Evolutionary conservation across 1,140 invertebrate species (phyloP).

Genomic region (Drosophila truncata): DNA sequence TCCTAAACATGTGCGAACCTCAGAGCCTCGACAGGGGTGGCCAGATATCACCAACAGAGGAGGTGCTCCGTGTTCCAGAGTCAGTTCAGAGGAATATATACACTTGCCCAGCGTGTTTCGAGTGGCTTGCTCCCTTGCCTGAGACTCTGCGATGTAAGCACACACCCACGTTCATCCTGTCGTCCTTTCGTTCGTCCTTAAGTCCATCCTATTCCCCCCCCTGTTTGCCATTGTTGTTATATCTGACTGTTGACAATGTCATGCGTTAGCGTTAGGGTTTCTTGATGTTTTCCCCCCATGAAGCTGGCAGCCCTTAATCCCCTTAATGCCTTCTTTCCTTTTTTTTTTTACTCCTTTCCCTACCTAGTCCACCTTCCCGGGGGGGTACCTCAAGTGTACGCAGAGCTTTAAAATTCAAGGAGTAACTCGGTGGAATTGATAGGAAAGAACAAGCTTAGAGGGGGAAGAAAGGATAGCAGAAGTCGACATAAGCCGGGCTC

Average conservation of each 20-base stretch:
- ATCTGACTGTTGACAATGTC: constrained; percentile 54
- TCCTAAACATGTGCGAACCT: neutral
- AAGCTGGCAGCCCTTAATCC: constrained; percentile 43
- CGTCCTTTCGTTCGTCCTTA: neutral
- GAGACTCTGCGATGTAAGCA: neutral
- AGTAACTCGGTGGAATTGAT: neutral
- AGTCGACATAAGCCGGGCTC: constrained; percentile 18
- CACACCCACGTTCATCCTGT: neutral
- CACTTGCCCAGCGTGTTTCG: constrained; percentile 23
- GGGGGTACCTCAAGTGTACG: constrained; percentile 24
- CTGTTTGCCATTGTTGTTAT: constrained; percentile 12
- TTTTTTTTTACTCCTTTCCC: neutral
- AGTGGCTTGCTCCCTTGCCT: constrained; percentile 34
- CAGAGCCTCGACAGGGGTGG: neutral
- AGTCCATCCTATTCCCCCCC: too few species aligned
- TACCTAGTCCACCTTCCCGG: neutral
- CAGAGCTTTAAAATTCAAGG: constrained; percentile 43
- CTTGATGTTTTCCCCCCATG: constrained; percentile 38
- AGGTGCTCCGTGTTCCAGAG: neutral
- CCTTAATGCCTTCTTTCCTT: constrained; percentile 9
- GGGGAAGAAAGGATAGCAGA: neutral
- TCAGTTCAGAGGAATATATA: constrained; percentile 4
- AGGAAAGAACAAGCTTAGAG: neutral
- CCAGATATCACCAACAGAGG: neutral
- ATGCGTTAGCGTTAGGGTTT: constrained; percentile 53